phyloP scores from a whole-genome alignment of 2,113 vertebrate species.

The Silurus meridionalis region DNA sequence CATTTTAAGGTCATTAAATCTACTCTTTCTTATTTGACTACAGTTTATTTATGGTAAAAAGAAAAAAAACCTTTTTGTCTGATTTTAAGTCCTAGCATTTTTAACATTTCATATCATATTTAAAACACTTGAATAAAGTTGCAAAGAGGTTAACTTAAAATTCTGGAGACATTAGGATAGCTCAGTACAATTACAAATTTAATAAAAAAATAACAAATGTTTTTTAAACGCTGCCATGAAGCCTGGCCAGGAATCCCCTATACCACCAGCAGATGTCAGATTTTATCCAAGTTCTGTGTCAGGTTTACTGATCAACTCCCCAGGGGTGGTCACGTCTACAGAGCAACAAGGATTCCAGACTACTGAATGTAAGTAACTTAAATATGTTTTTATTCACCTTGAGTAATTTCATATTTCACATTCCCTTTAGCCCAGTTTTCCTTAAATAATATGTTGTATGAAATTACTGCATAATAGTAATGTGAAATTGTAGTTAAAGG shows the following conservation, averaged over 20 bases:
- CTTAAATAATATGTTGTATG: neutral
- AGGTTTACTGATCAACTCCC: neutral
- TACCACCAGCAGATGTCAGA: constrained; percentile 19
- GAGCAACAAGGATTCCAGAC: constrained; percentile 43
- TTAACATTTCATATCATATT: neutral
- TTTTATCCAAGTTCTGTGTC: constrained; percentile 28
- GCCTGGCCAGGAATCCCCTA: constrained; percentile 4
- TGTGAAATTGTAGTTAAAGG: neutral
- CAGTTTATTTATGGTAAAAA: neutral
- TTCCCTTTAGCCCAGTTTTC: neutral
- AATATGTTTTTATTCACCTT: neutral
- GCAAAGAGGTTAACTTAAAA: neutral
- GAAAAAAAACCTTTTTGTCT: neutral
- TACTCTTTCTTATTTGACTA: neutral
- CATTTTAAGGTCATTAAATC: neutral
- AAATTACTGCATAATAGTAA: neutral
- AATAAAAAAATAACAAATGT: neutral
- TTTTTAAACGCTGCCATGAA: constrained; percentile 77
- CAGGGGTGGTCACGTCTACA: neutral
- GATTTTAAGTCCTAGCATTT: neutral
- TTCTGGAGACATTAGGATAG: neutral
- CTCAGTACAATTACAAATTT: neutral
- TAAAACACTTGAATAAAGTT: neutral
- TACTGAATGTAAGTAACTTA: constrained; percentile 8
- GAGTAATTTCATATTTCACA: neutral